Conservation (phyloP, 2,888 invertebrate species). For the Archips xylosteana region DNA sequence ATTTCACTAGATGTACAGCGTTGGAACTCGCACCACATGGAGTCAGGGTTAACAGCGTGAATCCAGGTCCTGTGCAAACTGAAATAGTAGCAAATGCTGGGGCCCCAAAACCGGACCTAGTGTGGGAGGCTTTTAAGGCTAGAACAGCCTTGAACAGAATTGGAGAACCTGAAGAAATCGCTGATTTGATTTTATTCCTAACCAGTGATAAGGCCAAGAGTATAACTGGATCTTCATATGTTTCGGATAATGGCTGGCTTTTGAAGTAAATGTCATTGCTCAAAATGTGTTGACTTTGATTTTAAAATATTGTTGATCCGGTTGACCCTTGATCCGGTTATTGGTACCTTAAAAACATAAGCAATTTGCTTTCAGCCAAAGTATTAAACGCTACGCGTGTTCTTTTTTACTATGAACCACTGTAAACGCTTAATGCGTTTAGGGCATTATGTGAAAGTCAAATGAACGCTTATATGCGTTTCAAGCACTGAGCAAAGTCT, state of each 20-base stretch:
- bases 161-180: slow-evolving; percentile 34
- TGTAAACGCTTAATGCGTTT: too few species aligned
- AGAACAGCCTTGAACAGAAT: slow-evolving; percentile 1
- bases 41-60: slow-evolving; percentile 42
- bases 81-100: slow-evolving; percentile 33
- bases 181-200: slow-evolving; percentile 28
- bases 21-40: slow-evolving; percentile 40
- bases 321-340: neutral
- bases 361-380: too few species aligned
- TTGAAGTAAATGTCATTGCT: neutral
- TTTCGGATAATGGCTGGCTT: slow-evolving; percentile 13
- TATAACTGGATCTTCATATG: slow-evolving; percentile 34
- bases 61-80: slow-evolving; percentile 43
- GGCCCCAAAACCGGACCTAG: slow-evolving; percentile 15
- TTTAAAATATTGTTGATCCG: too few species aligned
- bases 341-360: neutral
- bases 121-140: slow-evolving; percentile 6
- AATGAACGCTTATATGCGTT: too few species aligned
- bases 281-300: neutral
- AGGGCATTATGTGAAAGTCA: too few species aligned
- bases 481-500: too few species aligned
- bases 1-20: slow-evolving; percentile 43
- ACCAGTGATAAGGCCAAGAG: slow-evolving; percentile 40
- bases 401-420: too few species aligned
- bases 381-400: too few species aligned